Evolutionary conservation across 2,113 vertebrate genomes (phyloP), one percentile per base, ranked within the genome.

Genomic region (Propithecus coquereli): DNA sequence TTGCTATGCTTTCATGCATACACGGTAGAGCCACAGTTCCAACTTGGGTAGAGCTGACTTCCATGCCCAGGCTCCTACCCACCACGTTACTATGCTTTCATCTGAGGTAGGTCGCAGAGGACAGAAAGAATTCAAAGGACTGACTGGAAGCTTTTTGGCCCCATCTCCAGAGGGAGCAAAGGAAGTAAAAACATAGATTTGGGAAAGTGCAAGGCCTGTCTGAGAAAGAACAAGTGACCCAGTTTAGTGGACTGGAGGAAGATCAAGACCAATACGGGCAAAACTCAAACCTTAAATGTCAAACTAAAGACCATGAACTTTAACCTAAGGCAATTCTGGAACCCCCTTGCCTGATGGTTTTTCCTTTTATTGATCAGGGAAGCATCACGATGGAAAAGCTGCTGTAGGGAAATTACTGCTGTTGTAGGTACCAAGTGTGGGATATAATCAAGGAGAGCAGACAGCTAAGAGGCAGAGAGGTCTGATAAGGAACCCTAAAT

Each of bases 221-320:
- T 23, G 11, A 65, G 27, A 27, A 66, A 84, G 43, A 80, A 34
- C 40, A 5, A 27, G 52, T 18, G n/a, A 63, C 13, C 13, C n/a
- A 8, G 40, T 13, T 61, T 8, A 71, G n/a, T 20, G 6, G 65
- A 23, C 18, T n/a, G 13, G 11, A 45, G 40, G 11, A 61, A 50
- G 25, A 3, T 27, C 4, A 1, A 77, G 22, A 7, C 43, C 6
- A 37, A 14, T 6, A 8, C 0, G 3, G 23, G 14, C 20, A 91
- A 59, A 68, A n/a, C 8, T 25, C 17, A n/a, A 9, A 17, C 61
- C 40, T 65, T 40, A 54, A 88, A 22, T n/a, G 30, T 32, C 80
- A 77, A 80, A 37, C 3, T 45, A 9, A 90, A 90, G 50, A 40
- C 52, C 3, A 1, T 25, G 54, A 94, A 43, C 17, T 73, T 88